Conservation (phyloP, 2,888 invertebrate species). For the Rhyacophila evoluta region DNA sequence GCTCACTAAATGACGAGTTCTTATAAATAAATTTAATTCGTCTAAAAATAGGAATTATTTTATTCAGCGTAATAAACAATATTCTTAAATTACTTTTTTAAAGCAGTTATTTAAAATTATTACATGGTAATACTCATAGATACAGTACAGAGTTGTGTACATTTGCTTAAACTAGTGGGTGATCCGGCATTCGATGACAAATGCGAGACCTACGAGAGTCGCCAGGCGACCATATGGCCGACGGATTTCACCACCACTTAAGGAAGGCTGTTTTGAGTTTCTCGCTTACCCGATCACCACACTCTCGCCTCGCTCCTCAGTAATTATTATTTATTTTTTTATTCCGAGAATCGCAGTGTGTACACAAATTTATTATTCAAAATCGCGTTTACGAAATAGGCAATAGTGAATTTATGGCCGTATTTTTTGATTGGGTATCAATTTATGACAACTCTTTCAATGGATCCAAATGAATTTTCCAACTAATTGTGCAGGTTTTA, state of each 20-base stretch:
- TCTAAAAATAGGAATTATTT: too few species aligned
- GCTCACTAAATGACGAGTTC: too few species aligned
- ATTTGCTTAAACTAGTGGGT: neutral
- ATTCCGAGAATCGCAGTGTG: conserved; percentile 5
- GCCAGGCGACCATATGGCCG: conserved; percentile 45
- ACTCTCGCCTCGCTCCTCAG: neutral
- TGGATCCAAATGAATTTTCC: too few species aligned
- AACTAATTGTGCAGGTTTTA: too few species aligned
- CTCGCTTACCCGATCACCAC: neutral
- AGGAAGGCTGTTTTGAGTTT: conserved; percentile 44
- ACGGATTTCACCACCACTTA: conserved; percentile 44
- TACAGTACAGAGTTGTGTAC: neutral
- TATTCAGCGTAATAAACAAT: too few species aligned
- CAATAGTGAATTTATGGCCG: neutral
- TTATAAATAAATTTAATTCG: too few species aligned
- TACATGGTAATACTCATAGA: too few species aligned
- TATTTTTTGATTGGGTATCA: neutral
- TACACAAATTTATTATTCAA: neutral
- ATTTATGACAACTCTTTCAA: neutral
- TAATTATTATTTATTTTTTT: conserved; percentile 6
- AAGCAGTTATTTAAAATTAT: too few species aligned
- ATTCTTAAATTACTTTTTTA: too few species aligned
- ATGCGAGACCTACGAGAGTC: neutral
- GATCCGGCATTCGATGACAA: neutral
- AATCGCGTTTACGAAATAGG: neutral